Evolutionary conservation across 2,113 vertebrate genomes (phyloP), one percentile per base, ranked within the genome.

Genomic region (Solea solea): DNA sequence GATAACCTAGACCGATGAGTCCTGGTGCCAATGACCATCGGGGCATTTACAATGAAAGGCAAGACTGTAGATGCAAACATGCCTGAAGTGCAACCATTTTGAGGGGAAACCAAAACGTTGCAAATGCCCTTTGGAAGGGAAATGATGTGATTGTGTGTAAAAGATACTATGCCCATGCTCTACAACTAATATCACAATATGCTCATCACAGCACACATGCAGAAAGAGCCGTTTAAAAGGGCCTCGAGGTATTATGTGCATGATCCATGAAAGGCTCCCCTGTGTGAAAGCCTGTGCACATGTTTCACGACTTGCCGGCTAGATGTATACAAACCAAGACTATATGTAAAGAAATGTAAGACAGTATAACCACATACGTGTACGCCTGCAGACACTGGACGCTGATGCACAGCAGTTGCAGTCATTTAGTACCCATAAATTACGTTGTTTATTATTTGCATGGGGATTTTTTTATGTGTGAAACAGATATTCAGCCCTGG

Each of bases 371-470:
- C 14, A 52, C 62, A 64, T 46, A 70, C 34, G 5, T 55, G 16
- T 59, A 15, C 60, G 34, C 41, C 54, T 61, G 58, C 5, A 70
- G 42, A 49, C 16, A 51, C 27, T 39, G 25, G 28, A 69, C 1
- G 45, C 39, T 50, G 45, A 39, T 73, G 40, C 58, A 59, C 54
- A 41, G 51, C 34, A 14, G 72, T 39, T 68, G 21, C 40, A 60
- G 64, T 74, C 62, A 76, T 74, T 69, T 21, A 53, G 34, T 68
- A n/a, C 12, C 7, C 71, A 60, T 63, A 66, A 41, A 67, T 11
- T 49, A 64, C 14, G 12, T 7, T 65, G 57, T 50, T 69, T 39
- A 56, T 69, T 60, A 82, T 84, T 79, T 84, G 48, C 83, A 77
- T 74, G 54, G 63, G 41, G 52, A 53, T 50, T 44, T 57, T 58